phyloP scores from a whole-genome alignment of 2,888 invertebrate species.

The Leptinotarsa haldemani region DNA sequence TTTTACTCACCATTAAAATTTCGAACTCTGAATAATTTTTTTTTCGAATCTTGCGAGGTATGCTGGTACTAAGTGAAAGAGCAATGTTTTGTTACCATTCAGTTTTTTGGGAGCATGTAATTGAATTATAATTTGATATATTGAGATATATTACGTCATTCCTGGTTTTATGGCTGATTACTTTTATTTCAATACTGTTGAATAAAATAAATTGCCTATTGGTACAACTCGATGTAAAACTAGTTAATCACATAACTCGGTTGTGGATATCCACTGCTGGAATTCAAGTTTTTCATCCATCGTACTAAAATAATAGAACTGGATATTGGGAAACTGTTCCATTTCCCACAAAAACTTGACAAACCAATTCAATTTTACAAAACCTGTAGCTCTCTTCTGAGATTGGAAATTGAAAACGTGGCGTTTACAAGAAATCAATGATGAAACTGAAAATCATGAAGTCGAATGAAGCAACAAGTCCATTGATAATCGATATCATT shows the following conservation, averaged over 20 bases:
- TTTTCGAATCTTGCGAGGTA: not conserved
- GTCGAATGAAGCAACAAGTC: too few species aligned
- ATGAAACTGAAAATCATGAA: too few species aligned
- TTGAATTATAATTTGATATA: not conserved
- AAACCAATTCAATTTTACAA: too few species aligned
- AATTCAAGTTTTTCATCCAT: not conserved
- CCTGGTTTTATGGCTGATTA: conserved; percentile 2
- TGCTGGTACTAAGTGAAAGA: not conserved
- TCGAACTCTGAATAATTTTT: not conserved
- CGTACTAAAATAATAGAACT: not conserved
- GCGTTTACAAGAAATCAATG: too few species aligned
- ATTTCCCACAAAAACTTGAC: too few species aligned
- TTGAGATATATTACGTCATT: conserved; percentile 13
- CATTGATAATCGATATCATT: too few species aligned
- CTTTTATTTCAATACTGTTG: not conserved
- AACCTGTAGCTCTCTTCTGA: too few species aligned
- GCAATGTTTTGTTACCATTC: not conserved
- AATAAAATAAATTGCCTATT: conserved; percentile 5
- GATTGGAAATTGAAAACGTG: too few species aligned
- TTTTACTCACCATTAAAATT: not conserved
- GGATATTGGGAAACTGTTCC: too few species aligned
- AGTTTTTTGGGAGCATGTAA: not conserved
- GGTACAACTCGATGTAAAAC: not conserved
- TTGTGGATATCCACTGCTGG: not conserved
- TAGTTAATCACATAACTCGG: not conserved